Evolutionary conservation across 2,888 invertebrate species (phyloP), one percentile per base, ranked within the genome.

Genomic region (Tribolium freemani): DNA sequence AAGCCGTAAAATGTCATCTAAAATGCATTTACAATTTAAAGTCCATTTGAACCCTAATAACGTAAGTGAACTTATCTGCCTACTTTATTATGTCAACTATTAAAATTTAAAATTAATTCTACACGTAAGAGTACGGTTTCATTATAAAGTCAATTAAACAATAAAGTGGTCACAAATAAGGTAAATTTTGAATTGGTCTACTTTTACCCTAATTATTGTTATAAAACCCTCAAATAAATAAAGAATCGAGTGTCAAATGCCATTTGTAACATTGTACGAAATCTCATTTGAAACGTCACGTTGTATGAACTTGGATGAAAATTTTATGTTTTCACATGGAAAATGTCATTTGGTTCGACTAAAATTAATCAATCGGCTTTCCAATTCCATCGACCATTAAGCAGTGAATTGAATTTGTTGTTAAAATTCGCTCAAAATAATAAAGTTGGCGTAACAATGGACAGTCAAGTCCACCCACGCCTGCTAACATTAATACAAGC

Each of bases 401-500:
- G 38, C 38, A 38, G 8, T 38, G 10, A 56, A 56, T 58, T 58
- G 44, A 44, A 45, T 44, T 58, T 38, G 58, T 58, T 9, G 20
- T 20, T 58, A 5, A 20, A 44, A n/a, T n/a, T n/a, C n/a, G n/a
- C n/a, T n/a, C n/a, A n/a, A n/a, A n/a, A 20, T 20, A 38, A 31
- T 57, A 38, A 21, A 31, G 56, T 58, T 57, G 57, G 20, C 13
- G 56, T 57, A 45, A 45, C 20, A 45, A 44, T 45, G 58, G 58
- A 16, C 58, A 56, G 30, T 56, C 10, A 58, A 44, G 13, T 13
- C 45, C 44, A 58, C 58, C 58, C 45, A 58, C 58, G 58, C n/a
- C 13, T 10, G 13, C 31, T 31, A 26, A 31, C 10, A 53, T 38
- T 57, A 57, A 57, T 57, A 57, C 38, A 57, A 57, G n/a, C 31